phyloP scores from a whole-genome alignment of 2,888 invertebrate species.

The Myathropa florea region DNA sequence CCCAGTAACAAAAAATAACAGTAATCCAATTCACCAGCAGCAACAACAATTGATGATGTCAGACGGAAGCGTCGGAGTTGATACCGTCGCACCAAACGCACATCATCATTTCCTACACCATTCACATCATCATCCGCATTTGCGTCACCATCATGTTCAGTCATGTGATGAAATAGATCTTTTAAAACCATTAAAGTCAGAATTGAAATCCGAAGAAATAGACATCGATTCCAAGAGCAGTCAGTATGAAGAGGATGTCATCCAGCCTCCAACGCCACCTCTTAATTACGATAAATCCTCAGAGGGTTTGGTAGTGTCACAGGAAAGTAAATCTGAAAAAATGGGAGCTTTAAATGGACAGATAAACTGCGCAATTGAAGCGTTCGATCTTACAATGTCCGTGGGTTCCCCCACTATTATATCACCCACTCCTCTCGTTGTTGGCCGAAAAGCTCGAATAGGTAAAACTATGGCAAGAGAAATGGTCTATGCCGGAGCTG shows the following conservation, averaged over 20 bases:
- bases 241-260: slow-evolving; percentile 79
- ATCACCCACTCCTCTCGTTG: slow-evolving; percentile 32
- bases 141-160: slow-evolving; percentile 72
- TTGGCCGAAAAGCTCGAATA: slow-evolving; percentile 82
- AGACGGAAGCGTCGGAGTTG: slow-evolving; percentile 38
- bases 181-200: slow-evolving; percentile 76
- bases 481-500: slow-evolving; percentile 78
- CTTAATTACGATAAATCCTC: slow-evolving; percentile 77
- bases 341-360: background rate
- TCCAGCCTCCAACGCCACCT: slow-evolving; percentile 79
- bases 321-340: slow-evolving; percentile 36
- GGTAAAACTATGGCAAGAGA: slow-evolving; percentile 87
- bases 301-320: slow-evolving; percentile 51
- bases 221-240: slow-evolving; percentile 74
- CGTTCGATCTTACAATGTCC: slow-evolving; percentile 80
- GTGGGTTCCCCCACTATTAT: slow-evolving; percentile 85
- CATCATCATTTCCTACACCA: slow-evolving; percentile 68
- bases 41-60: slow-evolving; percentile 62
- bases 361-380: slow-evolving; percentile 72
- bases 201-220: slow-evolving; percentile 76
- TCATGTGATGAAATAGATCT: slow-evolving; percentile 72
- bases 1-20: slow-evolving; percentile 78
- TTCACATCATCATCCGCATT: slow-evolving; percentile 73
- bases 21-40: slow-evolving; percentile 70
- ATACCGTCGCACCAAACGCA: slow-evolving; percentile 15